These are phyloP conservation scores for Aricia agestis DNA, from an alignment of 1,140 invertebrate genomes.

Conservation along the genomic window DNA sequence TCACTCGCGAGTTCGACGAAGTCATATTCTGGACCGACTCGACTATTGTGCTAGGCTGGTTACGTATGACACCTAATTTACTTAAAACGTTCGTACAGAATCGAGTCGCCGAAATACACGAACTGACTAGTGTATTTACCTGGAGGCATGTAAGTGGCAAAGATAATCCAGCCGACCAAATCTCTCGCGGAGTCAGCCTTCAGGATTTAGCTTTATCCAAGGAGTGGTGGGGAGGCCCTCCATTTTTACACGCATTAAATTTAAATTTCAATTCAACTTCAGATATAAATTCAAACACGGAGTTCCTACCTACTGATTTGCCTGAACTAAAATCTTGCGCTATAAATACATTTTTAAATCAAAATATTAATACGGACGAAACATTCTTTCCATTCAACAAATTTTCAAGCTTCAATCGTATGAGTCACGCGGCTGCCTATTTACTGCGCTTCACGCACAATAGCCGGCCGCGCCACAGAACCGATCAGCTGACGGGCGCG, in stretches of 20 bases:
- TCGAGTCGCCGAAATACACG: constrained; percentile 32
- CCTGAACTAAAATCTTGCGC: constrained; percentile 23
- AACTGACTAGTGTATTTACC: constrained; percentile 21
- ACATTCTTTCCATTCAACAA: constrained; percentile 23
- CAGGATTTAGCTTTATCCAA: constrained; percentile 1
- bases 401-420: constrained; percentile 25
- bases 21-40: constrained; percentile 17
- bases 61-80: constrained; percentile 10
- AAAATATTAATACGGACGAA: background rate
- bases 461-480: background rate
- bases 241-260: constrained; percentile 20
- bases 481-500: background rate
- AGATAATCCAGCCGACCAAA: constrained; percentile 39
- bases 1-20: constrained; percentile 11
- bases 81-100: constrained; percentile 38
- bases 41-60: constrained; percentile 1
- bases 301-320: constrained; percentile 17
- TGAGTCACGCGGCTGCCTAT: constrained; percentile 15
- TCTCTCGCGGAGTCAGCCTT: constrained; percentile 31
- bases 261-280: background rate
- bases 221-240: constrained; percentile 30
- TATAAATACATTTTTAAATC: constrained; percentile 13
- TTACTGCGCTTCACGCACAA: constrained; percentile 25
- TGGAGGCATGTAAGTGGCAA: constrained; percentile 34
- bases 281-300: background rate